Base-by-base conservation (phyloP, 2,113 vertebrate species). In the Ophiodon elongatus region DNA sequence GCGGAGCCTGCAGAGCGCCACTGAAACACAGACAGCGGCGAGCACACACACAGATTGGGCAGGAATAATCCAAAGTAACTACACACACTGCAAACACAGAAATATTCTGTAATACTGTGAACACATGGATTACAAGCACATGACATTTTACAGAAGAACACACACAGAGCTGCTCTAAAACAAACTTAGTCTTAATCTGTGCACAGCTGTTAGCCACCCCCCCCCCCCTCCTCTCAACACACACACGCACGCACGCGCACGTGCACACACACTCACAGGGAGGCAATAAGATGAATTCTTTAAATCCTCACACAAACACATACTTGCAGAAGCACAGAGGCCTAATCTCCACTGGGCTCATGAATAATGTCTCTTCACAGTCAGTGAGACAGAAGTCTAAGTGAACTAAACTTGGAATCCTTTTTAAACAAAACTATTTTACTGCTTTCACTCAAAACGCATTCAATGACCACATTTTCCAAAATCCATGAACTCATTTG, bases 151-250 rank as follows among this genome's bases (percentile, higher is more conserved):
- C 21, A 62, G 6, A 72, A 21, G 76, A 59, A 25, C 56, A 82
- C 27, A 31, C 33, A 29, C 39, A 56, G 8, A 76, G 65, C 60
- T 60, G 71, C 33, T 69, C 70, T 14, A 37, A 56, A 54, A 77
- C 56, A 72, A 56, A 72, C 70, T 86, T 3, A 39, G 75, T 54
- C 54, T 76, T 84, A 87, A 87, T 87, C 85, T 84, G 33, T 54
- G 35, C 54, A 45, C 80, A 84, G 73, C 85, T 87, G 76, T 84
- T 45, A 21, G 1, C 43, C 52, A 11, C 19, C 19, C 21, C 19
- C 50, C 6, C 5, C 13, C 64, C 19, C n/a, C n/a, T n/a, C n/a
- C n/a, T n/a, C n/a, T n/a, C n/a, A n/a, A n/a, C 29, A 39, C 50
- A 25, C 62, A 29, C 27, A 17, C 33, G 4, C 63, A 7, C 64